A percentile compares a stretch with the other conserved stretches of the same genome.
Conservation (phyloP, 2,888 invertebrate genomes). For the Peribatodes rhomboidaria region DNA sequence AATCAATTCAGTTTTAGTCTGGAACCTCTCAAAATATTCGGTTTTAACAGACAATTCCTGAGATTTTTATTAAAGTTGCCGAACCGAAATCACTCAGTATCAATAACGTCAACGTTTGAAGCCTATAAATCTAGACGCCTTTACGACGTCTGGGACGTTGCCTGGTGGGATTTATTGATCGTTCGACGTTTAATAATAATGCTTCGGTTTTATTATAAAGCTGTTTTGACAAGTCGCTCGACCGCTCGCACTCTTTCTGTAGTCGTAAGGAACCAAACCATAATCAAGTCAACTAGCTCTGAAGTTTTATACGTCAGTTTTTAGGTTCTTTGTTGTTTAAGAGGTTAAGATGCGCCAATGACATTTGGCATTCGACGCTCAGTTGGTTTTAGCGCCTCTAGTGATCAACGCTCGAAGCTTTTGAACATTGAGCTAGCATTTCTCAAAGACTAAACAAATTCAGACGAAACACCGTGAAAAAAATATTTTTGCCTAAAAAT, state of each 20-base stretch:
- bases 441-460: too few species aligned
- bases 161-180: slow-evolving; percentile 36
- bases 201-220: slow-evolving; percentile 25
- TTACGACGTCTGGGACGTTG: slow-evolving; percentile 35
- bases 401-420: too few species aligned
- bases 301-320: too few species aligned
- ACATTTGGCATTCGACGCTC: too few species aligned
- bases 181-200: slow-evolving; percentile 35
- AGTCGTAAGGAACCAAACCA: not conserved
- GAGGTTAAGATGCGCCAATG: too few species aligned
- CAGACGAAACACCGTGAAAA: too few species aligned
- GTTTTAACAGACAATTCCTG: slow-evolving; percentile 10
- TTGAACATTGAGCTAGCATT: too few species aligned
- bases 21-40: slow-evolving; percentile 15
- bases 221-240: slow-evolving; percentile 6
- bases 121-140: slow-evolving; percentile 42
- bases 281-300: too few species aligned
- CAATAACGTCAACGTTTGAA: slow-evolving; percentile 38
- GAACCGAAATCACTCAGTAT: slow-evolving; percentile 41
- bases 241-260: not conserved
- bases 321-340: too few species aligned
- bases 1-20: slow-evolving; percentile 10
- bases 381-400: too few species aligned
- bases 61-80: slow-evolving; percentile 28
- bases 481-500: too few species aligned